Evolutionary conservation across 2,888 invertebrate species (phyloP).

Genomic region (Pandemis heparana): DNA sequence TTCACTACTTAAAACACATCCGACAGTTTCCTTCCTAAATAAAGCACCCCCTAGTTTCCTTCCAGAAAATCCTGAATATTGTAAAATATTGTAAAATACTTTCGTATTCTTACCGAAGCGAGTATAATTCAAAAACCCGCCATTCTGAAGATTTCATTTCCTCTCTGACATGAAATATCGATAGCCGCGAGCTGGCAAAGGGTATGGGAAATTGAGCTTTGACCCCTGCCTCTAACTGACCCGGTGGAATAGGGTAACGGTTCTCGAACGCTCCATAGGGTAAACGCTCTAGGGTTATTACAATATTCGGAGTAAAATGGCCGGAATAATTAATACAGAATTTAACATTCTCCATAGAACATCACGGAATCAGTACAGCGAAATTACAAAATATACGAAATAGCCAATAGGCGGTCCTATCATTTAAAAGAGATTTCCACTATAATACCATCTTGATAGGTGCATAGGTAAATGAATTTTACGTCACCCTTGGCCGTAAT

Average conservation of each 20-base stretch:
- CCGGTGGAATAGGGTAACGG: constrained; percentile 21
- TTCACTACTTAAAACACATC: no score
- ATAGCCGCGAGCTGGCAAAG: constrained; percentile 5
- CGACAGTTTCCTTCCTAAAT: not conserved
- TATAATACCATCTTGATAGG: no score
- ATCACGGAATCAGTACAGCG: no score
- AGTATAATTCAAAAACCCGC: constrained; percentile 13
- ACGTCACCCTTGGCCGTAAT: no score
- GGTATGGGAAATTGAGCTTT: constrained; percentile 22
- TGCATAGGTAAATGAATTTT: no score
- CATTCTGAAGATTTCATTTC: constrained; percentile 28
- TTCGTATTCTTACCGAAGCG: not conserved
- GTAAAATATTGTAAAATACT: not conserved
- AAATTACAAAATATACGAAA: no score
- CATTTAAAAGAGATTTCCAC: no score
- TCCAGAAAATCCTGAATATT: not conserved
- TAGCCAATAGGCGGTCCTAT: no score
- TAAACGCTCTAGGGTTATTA: not conserved
- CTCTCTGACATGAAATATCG: constrained; percentile 23
- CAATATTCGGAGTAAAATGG: not conserved
- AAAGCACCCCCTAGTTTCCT: not conserved
- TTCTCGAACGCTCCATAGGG: constrained; percentile 11
- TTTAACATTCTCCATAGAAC: not conserved
- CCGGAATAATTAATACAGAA: not conserved
- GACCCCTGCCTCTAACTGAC: constrained; percentile 11